Evolutionary conservation across 1,140 invertebrate genomes (phyloP).

Genomic region (Coenobita brevimanus): DNA sequence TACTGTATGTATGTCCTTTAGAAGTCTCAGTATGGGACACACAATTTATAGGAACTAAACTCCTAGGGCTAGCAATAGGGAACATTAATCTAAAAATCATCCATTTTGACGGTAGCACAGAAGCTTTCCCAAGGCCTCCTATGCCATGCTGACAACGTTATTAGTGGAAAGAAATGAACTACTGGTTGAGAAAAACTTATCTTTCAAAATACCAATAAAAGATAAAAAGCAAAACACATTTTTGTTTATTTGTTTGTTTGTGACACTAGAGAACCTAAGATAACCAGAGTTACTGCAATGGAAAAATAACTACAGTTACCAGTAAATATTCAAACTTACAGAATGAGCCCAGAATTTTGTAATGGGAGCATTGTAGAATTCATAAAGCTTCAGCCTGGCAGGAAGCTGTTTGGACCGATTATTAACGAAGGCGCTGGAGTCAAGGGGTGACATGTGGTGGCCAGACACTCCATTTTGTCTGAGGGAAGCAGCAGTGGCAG

Average conservation of each 20-base stretch:
- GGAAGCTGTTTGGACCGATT: conserved; percentile 75
- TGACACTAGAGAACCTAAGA: not conserved
- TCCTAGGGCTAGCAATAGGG: too few species aligned
- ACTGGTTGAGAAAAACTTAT: too few species aligned
- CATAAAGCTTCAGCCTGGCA: conserved; percentile 92
- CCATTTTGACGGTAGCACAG: too few species aligned
- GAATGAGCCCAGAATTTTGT: conserved; percentile 98
- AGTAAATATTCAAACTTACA: conserved; percentile 74
- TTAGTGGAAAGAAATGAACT: too few species aligned
- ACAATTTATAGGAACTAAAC: too few species aligned
- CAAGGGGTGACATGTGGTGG: conserved; percentile 15
- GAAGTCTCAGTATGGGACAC: too few species aligned
- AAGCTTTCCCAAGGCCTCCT: too few species aligned
- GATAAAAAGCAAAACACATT: not conserved
- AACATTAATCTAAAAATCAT: too few species aligned
- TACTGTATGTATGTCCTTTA: too few species aligned
- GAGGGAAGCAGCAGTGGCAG: conserved; percentile 11
- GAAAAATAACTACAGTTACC: not conserved
- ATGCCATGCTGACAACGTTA: too few species aligned
- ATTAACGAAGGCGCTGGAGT: conserved; percentile 30
- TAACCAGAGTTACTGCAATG: not conserved
- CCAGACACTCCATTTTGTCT: conserved; percentile 56
- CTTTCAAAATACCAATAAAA: not conserved
- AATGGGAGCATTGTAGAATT: conserved; percentile 98
- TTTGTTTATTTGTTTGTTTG: not conserved